A percentile compares a stretch with the other conserved stretches of the same genome.
Evolutionary conservation across 2,113 vertebrate genomes (phyloP).

Genomic region (Herpetotheres cachinnans): DNA sequence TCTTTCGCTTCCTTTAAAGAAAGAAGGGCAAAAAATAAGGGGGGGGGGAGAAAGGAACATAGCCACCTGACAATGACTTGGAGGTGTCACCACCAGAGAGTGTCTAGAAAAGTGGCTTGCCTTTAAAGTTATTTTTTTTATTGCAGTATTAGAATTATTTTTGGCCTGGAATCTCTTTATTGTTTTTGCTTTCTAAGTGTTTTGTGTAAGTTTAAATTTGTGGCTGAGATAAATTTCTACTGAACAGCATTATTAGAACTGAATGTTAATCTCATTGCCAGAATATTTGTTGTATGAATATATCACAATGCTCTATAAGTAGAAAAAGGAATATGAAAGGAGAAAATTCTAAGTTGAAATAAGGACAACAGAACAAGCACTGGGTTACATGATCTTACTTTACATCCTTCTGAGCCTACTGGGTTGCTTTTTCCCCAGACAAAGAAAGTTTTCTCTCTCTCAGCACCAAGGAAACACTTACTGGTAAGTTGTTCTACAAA

Average conservation of each 20-base stretch:
- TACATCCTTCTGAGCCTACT: not conserved
- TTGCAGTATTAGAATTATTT: not conserved
- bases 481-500: not conserved
- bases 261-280: not conserved
- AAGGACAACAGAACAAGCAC: not conserved
- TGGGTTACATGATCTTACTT: not conserved
- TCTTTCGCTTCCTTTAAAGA: constrained; percentile 74
- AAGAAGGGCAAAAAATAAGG: not conserved
- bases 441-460: not conserved
- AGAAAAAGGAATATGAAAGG: not conserved
- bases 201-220: not conserved
- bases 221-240: not conserved
- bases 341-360: not conserved
- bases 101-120: not conserved
- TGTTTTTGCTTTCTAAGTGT: not conserved
- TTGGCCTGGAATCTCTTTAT: not conserved
- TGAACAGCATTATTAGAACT: not conserved
- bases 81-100: not conserved
- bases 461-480: not conserved
- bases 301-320: not conserved
- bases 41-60: not conserved
- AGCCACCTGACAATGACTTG: not conserved
- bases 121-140: not conserved
- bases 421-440: not conserved
- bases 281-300: not conserved